A percentile compares a stretch with the other conserved stretches of the same genome.
Evolutionary conservation across 2,113 vertebrate species (phyloP).

Genomic region (Empidonax alnorum): DNA sequence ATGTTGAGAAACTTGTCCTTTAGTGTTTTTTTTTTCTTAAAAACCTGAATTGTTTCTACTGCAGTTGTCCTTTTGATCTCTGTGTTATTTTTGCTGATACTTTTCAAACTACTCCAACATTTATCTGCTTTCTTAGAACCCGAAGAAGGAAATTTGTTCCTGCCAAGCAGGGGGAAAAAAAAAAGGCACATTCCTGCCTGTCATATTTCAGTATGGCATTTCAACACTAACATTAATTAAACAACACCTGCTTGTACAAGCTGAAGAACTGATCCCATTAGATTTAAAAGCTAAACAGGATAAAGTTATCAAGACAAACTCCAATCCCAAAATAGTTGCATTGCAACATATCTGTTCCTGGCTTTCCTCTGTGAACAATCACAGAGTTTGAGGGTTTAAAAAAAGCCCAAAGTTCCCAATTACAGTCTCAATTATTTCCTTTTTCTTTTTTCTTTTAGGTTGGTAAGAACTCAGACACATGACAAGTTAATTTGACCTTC

Average conservation of each 20-base stretch:
- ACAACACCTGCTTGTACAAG: not conserved
- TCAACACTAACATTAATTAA: not conserved
- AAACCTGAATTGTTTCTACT: not conserved
- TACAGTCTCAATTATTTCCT: not conserved
- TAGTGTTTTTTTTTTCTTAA: not conserved
- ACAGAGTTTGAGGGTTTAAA: not conserved
- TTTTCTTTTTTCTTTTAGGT: no score
- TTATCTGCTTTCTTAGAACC: not conserved
- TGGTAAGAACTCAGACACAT: not conserved
- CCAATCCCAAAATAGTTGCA: not conserved
- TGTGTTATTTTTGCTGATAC: not conserved
- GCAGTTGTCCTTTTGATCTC: not conserved
- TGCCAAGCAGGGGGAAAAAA: not conserved
- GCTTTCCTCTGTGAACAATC: not conserved
- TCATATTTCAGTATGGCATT: not conserved
- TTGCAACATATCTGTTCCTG: not conserved
- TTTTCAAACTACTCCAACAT: not conserved
- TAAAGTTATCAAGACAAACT: not conserved
- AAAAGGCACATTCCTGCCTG: not conserved
- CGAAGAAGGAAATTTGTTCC: not conserved
- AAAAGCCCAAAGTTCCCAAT: not conserved
- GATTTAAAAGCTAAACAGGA: not conserved
- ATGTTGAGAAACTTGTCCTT: not conserved
- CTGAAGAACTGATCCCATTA: not conserved
- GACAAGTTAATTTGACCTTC: not conserved